A percentile compares a stretch with the other conserved stretches of the same genome.
Evolutionary conservation across 2,113 vertebrate species (phyloP).

Genomic region (Rhegmatorhina hoffmannsi): DNA sequence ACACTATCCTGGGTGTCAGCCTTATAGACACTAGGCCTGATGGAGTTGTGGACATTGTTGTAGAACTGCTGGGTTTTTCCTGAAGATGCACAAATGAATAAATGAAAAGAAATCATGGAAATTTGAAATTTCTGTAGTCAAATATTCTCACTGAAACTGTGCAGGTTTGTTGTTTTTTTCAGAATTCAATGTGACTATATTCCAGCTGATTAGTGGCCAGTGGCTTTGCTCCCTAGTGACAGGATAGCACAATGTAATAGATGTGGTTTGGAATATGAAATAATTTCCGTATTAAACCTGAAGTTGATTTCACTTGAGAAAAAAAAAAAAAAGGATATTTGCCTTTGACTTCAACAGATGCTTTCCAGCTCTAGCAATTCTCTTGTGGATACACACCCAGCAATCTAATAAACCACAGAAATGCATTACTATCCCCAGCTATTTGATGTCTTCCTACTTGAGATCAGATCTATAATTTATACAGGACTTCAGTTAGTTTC

Average conservation of each 20-base stretch:
- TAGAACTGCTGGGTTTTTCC: neutral
- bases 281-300: neutral
- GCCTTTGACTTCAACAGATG: neutral
- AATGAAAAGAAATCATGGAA: neutral
- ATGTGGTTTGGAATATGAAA: neutral
- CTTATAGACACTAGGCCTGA: neutral
- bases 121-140: neutral
- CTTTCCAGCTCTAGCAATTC: neutral
- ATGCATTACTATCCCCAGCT: neutral
- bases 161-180: neutral
- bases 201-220: neutral
- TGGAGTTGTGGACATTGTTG: neutral
- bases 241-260: neutral
- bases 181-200: neutral
- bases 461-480: constrained; percentile 14
- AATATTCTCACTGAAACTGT: neutral
- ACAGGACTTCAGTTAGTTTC: neutral
- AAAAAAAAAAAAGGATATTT: neutral
- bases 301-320: neutral
- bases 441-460: neutral
- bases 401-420: constrained; percentile 7
- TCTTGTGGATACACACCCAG: neutral
- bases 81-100: neutral
- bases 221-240: neutral
- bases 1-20: neutral